Conservation (phyloP, 1,140 invertebrate genomes). For the Atta colombica region DNA sequence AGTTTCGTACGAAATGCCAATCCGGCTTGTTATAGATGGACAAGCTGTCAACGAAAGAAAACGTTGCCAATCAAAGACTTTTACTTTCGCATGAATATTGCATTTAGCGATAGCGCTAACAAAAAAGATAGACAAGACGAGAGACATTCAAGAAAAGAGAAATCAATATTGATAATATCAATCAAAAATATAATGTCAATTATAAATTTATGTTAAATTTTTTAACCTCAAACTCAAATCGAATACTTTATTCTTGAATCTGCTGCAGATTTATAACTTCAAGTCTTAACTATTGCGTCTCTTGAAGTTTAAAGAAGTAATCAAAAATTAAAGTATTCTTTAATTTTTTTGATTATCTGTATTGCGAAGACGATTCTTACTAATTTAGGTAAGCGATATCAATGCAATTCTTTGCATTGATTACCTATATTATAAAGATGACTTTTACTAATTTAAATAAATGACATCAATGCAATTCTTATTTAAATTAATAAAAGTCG, state of each 20-base stretch:
- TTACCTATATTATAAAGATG: neutral
- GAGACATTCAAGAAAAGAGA: neutral
- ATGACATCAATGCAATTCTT: neutral
- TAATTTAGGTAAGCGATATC: neutral
- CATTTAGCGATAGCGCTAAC: slow-evolving; percentile 24
- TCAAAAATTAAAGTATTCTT: slow-evolving; percentile 10
- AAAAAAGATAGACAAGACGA: neutral
- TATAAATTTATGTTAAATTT: neutral
- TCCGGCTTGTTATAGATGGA: neutral
- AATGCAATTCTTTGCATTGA: too few species aligned
- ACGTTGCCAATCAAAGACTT: neutral
- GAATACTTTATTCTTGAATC: neutral
- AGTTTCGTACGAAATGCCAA: slow-evolving; percentile 23
- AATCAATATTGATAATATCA: neutral
- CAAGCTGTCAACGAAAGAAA: neutral
- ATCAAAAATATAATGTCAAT: neutral
- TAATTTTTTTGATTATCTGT: neutral
- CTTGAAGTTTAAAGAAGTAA: neutral
- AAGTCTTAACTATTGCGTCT: neutral
- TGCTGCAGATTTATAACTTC: neutral
- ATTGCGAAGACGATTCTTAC: neutral
- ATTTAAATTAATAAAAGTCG: neutral
- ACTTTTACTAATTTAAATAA: neutral
- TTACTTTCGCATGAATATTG: slow-evolving; percentile 4
- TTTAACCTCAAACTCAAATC: neutral